phyloP scores from a whole-genome alignment of 92 coral and sea anemone genomes.

The Micromussa lordhowensis region DNA sequence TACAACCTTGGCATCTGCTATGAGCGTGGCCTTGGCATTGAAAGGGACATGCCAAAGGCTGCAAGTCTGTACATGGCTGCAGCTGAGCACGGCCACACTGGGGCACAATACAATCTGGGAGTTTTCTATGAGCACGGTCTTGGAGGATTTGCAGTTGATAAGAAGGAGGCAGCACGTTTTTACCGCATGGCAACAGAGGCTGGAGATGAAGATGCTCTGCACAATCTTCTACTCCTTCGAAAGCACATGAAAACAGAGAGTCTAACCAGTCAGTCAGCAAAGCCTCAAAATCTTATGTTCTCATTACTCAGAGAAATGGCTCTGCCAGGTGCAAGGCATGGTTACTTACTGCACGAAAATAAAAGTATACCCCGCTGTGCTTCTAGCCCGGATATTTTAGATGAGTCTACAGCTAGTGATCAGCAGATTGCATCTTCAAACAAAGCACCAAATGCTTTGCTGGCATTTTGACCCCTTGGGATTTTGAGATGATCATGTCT shows the following conservation, averaged over 20 bases:
- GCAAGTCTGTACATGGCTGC: slow-evolving; percentile 82
- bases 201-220: slow-evolving; percentile 91
- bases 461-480: slow-evolving; percentile 53
- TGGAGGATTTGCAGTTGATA: slow-evolving; percentile 85
- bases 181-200: slow-evolving; percentile 95
- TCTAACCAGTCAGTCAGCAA: slow-evolving; percentile 17
- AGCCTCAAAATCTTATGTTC: slow-evolving; percentile 46
- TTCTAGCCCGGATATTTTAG: slow-evolving; percentile 82
- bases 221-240: slow-evolving; percentile 70
- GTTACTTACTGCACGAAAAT: slow-evolving; percentile 3
- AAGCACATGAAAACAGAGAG: slow-evolving; percentile 46
- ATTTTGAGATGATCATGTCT: neutral
- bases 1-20: slow-evolving; percentile 92
- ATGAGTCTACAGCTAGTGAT: slow-evolving; percentile 25
- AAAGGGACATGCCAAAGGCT: slow-evolving; percentile 79
- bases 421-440: slow-evolving; percentile 31
- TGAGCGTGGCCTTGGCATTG: slow-evolving; percentile 90
- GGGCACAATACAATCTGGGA: slow-evolving; percentile 92
- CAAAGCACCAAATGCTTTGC: slow-evolving; percentile 37
- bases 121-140: slow-evolving; percentile 95
- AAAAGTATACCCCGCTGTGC: slow-evolving; percentile 79
- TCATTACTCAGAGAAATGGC: slow-evolving; percentile 57
- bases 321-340: slow-evolving; percentile 1
- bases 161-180: slow-evolving; percentile 83
- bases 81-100: slow-evolving; percentile 88